Evolutionary conservation across 92 coral and sea anemone genomes (phyloP).

Genomic region (Heliopora coerulea): DNA sequence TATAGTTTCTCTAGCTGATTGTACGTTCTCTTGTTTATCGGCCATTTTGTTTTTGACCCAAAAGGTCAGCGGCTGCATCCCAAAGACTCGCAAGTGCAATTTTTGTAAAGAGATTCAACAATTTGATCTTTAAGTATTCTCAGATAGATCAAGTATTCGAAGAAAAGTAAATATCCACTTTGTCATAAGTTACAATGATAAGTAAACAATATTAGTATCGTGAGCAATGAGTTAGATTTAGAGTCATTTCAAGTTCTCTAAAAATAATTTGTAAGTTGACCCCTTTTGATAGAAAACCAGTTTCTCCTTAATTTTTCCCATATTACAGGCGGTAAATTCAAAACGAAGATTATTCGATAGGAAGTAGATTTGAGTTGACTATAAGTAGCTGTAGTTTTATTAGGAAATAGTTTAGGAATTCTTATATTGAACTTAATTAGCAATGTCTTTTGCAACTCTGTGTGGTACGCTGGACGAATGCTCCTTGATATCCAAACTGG

Average conservation of each 20-base stretch:
- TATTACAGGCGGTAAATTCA: constrained; percentile 38
- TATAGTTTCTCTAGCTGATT: constrained; percentile 91
- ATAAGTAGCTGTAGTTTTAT: constrained; percentile 14
- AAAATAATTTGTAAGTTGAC: too few species aligned
- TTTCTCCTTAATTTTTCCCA: constrained; percentile 5
- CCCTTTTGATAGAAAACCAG: not conserved
- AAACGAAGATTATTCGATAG: not conserved
- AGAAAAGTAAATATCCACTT: too few species aligned
- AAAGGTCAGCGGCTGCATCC: constrained; percentile 1
- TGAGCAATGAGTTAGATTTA: not conserved
- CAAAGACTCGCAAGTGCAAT: not conserved
- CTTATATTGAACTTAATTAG: not conserved
- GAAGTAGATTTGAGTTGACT: not conserved
- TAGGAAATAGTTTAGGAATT: not conserved
- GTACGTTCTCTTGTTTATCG: constrained; percentile 57
- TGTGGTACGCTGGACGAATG: constrained; percentile 22
- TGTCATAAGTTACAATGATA: too few species aligned
- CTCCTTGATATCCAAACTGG: constrained; percentile 69
- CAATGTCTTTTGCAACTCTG: constrained; percentile 27
- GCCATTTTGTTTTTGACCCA: constrained; percentile 69
- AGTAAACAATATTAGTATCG: not conserved
- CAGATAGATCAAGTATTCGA: too few species aligned
- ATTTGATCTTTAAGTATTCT: not conserved
- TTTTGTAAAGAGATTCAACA: not conserved
- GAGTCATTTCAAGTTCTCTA: too few species aligned